Evolutionary conservation across 2,888 invertebrate species (phyloP), one percentile per base, ranked within the genome.

Genomic region (Aspidiotus rigidus): DNA sequence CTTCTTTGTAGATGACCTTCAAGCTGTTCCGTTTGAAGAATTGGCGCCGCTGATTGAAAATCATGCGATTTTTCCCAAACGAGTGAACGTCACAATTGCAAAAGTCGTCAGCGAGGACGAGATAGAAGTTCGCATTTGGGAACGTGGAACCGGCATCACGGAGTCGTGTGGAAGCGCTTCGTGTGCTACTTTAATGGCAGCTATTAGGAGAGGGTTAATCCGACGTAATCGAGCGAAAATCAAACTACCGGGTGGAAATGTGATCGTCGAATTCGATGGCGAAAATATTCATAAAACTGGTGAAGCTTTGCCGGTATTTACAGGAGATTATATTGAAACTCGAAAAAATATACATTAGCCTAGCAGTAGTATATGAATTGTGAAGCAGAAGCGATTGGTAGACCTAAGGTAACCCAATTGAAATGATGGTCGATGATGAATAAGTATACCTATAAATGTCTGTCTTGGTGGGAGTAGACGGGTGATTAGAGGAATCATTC

Each of bases 41-140:
- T 49, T 49, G 6, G 49, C 49, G 3, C 49, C 49, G 2, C 10
- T 3, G n/a, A 49, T 49, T 6, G 49, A 49, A 6, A 49, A 49
- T 49, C 49, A 49, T 6, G 11, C 49, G 3, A 13, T 49, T 11
- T 49, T 49, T 49, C 49, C 49, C n/a, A 49, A 49, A 2, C 49
- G 49, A n/a, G 49, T 49, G 49, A 49, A 49, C n/a, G 49, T 49
- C n/a, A 49, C 49, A 11, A 49, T 49, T 49, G 49, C 49, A n/a
- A 49, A n/a, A 13, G 49, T 49, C n/a, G n/a, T 49, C 49, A 49
- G n/a, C n/a, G 49, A 49, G 1, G 11, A 49, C n/a, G 49, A 49
- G n/a, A 49, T 49, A 13, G n/a, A 49, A n/a, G 49, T n/a, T 13
- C 49, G 49, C 10, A 49, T 49, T 49, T 49, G 49, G 49, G 49